Conservation (phyloP, 92 coral and sea anemone genomes). For the Chrysogorgia sp. region DNA sequence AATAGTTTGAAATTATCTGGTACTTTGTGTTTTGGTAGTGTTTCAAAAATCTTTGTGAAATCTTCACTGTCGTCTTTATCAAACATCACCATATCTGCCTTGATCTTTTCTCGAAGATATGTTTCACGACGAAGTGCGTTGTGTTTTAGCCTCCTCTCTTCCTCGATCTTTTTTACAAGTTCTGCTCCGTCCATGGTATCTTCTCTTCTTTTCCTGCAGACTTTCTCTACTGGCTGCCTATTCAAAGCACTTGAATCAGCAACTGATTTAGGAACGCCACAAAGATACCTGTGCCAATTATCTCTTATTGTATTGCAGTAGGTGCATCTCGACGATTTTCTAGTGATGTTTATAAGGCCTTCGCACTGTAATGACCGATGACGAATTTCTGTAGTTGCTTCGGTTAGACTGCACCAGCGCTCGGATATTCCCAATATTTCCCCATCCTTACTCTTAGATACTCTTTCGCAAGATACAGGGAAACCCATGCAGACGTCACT, state of each 20-base stretch:
- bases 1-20: conserved; percentile 10
- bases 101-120: conserved; percentile 12
- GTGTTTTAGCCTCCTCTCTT: conserved; percentile 13
- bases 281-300: conserved; percentile 13
- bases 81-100: conserved; percentile 6
- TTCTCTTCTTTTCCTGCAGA: conserved; percentile 2
- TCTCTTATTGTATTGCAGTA: conserved; percentile 12
- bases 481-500: too few species aligned
- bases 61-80: conserved; percentile 13
- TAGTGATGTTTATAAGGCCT: too few species aligned
- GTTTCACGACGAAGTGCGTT: conserved; percentile 12
- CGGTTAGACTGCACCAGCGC: too few species aligned
- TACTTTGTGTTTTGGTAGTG: not conserved
- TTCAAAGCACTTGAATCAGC: not conserved
- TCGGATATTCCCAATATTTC: too few species aligned
- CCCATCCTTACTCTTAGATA: too few species aligned
- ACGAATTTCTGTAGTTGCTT: too few species aligned
- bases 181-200: conserved; percentile 10
- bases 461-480: too few species aligned
- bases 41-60: conserved; percentile 14
- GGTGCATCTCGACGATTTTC: conserved; percentile 5
- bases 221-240: not conserved
- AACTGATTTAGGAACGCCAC: conserved; percentile 3
- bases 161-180: conserved; percentile 1
- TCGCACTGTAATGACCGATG: too few species aligned